A percentile compares a stretch with the other conserved stretches of the same genome.
Conservation (phyloP, 2,797 vertebrate genomes). For the Microchirus variegatus region DNA sequence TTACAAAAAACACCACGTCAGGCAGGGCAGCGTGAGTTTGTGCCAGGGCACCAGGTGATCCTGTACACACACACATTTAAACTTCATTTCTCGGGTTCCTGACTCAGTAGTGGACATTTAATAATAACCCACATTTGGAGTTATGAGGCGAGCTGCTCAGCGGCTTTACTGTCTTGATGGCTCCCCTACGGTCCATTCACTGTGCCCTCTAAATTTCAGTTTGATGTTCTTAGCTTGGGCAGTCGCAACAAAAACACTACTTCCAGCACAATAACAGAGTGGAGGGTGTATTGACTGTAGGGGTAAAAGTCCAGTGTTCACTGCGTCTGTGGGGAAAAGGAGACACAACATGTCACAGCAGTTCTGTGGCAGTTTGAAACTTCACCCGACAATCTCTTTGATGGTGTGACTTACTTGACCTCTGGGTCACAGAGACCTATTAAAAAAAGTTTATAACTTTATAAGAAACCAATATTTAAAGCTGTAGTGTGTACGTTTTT, state of each 20-base stretch:
- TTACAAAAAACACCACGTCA: conserved; percentile 19
- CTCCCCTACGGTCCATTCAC: conserved; percentile 47
- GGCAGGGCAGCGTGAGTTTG: background rate
- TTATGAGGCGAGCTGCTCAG: conserved; percentile 41
- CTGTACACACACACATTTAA: background rate
- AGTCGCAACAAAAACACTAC: conserved; percentile 54
- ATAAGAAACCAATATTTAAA: background rate
- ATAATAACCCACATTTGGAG: conserved; percentile 46
- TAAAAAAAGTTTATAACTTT: conserved; percentile 25
- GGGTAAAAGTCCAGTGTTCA: conserved; percentile 29
- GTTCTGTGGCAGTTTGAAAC: conserved; percentile 29
- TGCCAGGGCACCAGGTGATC: conserved; percentile 2
- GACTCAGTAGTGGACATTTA: conserved; percentile 46
- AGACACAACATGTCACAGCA: conserved; percentile 31
- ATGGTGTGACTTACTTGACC: conserved; percentile 56
- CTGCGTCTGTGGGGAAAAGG: conserved; percentile 20
- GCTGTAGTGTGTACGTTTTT: no score
- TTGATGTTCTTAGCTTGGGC: conserved; percentile 49
- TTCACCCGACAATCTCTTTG: conserved; percentile 55
- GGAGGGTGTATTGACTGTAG: conserved; percentile 9
- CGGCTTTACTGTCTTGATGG: conserved; percentile 45
- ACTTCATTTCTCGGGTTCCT: background rate
- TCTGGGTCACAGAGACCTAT: conserved; percentile 40
- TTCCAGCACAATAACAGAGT: conserved; percentile 56
- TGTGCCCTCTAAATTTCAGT: conserved; percentile 52